Evolutionary conservation across 30 jellyfish, hydroid and myxozoan species (phyloP).

Genomic region (Cassiopea xamachana): DNA sequence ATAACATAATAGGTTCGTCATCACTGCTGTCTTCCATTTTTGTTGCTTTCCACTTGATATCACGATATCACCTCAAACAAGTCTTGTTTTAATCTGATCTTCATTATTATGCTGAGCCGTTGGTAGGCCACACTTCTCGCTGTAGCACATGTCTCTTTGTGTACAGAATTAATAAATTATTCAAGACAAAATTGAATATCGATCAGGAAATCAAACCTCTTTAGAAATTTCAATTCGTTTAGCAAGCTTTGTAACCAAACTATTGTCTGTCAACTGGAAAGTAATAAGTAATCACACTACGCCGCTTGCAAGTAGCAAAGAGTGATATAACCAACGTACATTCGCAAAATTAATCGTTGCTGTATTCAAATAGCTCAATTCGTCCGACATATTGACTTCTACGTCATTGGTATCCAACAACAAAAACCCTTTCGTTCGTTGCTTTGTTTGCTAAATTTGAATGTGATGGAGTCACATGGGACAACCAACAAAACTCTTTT

Average conservation of each 20-base stretch:
- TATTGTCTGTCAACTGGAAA: neutral
- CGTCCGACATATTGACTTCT: constrained; percentile 1
- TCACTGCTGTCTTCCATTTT: constrained; percentile 54
- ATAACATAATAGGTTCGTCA: constrained; percentile 15
- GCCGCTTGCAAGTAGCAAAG: neutral
- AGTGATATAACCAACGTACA: neutral
- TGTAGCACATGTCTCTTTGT: constrained; percentile 67
- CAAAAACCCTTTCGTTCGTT: constrained; percentile 30
- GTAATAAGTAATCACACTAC: neutral
- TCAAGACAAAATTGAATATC: constrained; percentile 37
- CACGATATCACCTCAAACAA: constrained; percentile 22
- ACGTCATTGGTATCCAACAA: constrained; percentile 51
- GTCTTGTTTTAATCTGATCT: constrained; percentile 78
- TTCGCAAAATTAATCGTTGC: no score
- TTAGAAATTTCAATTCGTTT: neutral
- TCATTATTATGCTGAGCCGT: constrained; percentile 37
- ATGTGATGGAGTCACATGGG: constrained; percentile 45
- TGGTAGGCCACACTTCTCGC: constrained; percentile 55
- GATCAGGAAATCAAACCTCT: constrained; percentile 58
- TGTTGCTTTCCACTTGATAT: constrained; percentile 17
- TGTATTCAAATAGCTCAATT: neutral
- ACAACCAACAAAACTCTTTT: constrained; percentile 41
- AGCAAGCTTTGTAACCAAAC: neutral
- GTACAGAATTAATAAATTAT: constrained; percentile 39
- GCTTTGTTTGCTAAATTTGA: constrained; percentile 36